phyloP scores from a whole-genome alignment of 2,113 vertebrate genomes.

The Rhabdomys dilectus region DNA sequence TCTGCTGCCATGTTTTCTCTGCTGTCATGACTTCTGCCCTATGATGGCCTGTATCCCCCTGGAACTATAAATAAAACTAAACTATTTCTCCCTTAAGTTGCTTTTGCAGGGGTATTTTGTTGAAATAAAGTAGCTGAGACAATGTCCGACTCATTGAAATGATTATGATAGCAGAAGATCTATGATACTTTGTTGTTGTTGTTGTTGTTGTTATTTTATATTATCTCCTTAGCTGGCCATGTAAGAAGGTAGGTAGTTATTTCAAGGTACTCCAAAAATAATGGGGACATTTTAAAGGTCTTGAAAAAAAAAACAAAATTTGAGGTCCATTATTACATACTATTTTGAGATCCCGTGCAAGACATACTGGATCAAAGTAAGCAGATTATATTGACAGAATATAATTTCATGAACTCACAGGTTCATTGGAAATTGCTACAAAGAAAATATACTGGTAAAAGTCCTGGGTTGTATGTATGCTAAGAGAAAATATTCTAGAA shows the following conservation, averaged over 20 bases:
- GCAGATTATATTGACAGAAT: background rate
- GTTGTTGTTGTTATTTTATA: background rate
- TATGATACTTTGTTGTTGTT: background rate
- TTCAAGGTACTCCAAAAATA: background rate
- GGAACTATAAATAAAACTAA: background rate
- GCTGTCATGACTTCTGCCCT: background rate
- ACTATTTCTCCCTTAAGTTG: background rate
- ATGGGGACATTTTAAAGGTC: background rate
- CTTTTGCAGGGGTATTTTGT: background rate
- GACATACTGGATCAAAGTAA: background rate
- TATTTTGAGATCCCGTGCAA: background rate
- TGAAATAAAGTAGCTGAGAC: background rate
- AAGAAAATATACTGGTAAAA: background rate
- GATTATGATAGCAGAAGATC: background rate
- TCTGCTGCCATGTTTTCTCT: background rate
- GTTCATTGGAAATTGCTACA: background rate
- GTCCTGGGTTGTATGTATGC: background rate
- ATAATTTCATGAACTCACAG: background rate
- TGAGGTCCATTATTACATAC: background rate
- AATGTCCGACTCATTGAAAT: background rate
- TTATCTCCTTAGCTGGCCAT: background rate
- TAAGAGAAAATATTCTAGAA: background rate
- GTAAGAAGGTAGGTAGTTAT: background rate
- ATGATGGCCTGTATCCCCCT: background rate
- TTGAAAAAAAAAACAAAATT: background rate